Evolutionary conservation across 2,113 vertebrate species (phyloP), one percentile per base, ranked within the genome.

Genomic region (Anser cygnoides): DNA sequence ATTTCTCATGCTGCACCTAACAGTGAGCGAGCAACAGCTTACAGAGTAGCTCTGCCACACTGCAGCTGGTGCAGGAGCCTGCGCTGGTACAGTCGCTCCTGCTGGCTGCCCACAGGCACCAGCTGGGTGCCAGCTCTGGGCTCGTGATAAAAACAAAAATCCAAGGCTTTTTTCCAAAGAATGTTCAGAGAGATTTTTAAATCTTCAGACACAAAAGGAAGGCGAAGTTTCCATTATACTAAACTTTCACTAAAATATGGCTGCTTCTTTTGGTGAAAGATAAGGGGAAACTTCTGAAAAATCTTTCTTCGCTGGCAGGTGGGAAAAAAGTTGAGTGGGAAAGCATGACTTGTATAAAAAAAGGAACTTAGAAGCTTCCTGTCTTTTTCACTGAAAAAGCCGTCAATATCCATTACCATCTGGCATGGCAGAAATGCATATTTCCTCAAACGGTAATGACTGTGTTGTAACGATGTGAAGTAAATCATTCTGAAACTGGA

Each of bases 401-500:
- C 6, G 0, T 65, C 88, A 79, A 63, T 57, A 57, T 11, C 28
- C 71, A 57, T 82, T 68, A 76, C 71, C 39, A 88, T 66, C 67
- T 83, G 71, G 35, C 33, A 49, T 5, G 11, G 41, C 44, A 97
- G 78, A 86, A 92, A 84, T 55, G 72, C 12, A 0, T 76, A n/a
- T 76, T 88, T 95, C 50, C 46, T 70, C 76, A 66, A 41, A 88
- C 18, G 26, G n/a, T 68, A 66, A 75, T 31, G 66, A 15, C 35
- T 61, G 16, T 44, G 46, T 25, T 86, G 46, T 22, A 61, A 93
- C 25, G 33, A 65, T 17, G 13, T 26, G 44, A 58, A 93, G 73
- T 66, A 94, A 95, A 92, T 63, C 3, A 82, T 39, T 78, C 59
- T 62, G 73, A 85, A 83, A 86, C 7, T 43, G 46, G 35, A 76